Evolutionary conservation across 2,888 invertebrate species (phyloP).

Genomic region (Agrochola circellaris): DNA sequence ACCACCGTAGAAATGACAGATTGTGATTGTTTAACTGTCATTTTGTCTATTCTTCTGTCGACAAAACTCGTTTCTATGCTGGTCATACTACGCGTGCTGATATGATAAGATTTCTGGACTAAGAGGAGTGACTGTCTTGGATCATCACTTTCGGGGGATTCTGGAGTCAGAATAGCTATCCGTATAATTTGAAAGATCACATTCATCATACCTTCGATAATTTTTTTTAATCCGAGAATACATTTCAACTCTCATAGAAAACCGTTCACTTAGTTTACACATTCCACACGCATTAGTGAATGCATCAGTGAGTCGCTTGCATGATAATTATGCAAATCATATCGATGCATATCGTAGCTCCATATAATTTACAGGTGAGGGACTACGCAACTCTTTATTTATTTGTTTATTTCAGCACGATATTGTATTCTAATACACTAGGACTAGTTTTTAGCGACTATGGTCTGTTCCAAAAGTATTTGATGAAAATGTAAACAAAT

Average conservation of each 20-base stretch:
- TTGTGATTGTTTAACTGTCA: no score
- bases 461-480: background rate
- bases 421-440: background rate
- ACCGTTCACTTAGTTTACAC: background rate
- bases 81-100: no score
- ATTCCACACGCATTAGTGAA: slow-evolving; percentile 16
- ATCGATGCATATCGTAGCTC: slow-evolving; percentile 14
- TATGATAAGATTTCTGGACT: background rate
- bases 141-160: background rate
- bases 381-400: background rate
- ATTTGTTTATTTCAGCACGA: slow-evolving; percentile 7
- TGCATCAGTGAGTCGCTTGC: slow-evolving; percentile 18
- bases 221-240: background rate
- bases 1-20: no score
- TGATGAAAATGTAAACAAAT: background rate
- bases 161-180: background rate
- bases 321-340: slow-evolving; percentile 39
- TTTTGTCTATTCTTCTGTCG: no score
- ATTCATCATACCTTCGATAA: background rate
- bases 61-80: no score
- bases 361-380: background rate
- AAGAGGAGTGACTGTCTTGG: background rate
- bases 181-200: background rate
- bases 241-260: background rate
- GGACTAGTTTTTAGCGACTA: background rate